phyloP scores from a whole-genome alignment of 2,797 vertebrate genomes.

The Hydrocynus forskahlii region DNA sequence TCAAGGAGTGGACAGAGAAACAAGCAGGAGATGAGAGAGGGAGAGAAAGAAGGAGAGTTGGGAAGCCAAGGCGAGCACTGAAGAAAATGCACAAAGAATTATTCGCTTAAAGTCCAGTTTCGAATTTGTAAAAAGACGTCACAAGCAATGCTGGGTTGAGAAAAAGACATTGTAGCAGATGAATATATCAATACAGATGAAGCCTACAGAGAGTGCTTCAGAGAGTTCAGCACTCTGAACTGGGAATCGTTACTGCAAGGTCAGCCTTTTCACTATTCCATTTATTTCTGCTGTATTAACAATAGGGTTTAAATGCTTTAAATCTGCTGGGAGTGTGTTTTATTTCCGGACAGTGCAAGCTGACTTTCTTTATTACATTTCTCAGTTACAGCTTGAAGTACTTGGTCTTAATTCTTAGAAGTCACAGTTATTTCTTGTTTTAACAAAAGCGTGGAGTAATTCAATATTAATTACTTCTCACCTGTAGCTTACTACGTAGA shows the following conservation, averaged over 20 bases:
- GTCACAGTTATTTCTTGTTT: not conserved
- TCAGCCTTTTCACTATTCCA: conserved; percentile 1
- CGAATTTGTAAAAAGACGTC: not conserved
- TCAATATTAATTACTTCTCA: not conserved
- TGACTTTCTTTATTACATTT: not conserved
- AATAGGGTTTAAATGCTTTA: not conserved
- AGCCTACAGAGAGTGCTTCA: not conserved
- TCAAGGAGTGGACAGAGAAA: conserved; percentile 54
- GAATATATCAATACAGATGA: conserved; percentile 4
- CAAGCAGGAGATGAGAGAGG: not conserved
- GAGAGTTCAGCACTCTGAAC: not conserved
- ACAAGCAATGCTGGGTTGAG: not conserved
- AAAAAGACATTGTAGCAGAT: not conserved
- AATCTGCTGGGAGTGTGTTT: not conserved
- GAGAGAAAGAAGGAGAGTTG: conserved; percentile 56
- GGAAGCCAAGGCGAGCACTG: conserved; percentile 20
- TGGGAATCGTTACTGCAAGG: not conserved
- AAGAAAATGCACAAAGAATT: conserved; percentile 11
- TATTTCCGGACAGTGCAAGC: not conserved
- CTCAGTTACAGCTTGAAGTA: not conserved
- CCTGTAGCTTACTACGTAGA: not conserved
- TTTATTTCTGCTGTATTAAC: conserved; percentile 9
- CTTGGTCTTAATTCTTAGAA: not conserved
- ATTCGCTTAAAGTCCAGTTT: conserved; percentile 11
- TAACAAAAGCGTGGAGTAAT: not conserved